Percentiles rank a stretch among this genome's conserved stretches.
These are phyloP conservation scores for Rhinoraja longicauda DNA, from an alignment of 2,797 vertebrate genomes.

Conservation along the genomic window DNA sequence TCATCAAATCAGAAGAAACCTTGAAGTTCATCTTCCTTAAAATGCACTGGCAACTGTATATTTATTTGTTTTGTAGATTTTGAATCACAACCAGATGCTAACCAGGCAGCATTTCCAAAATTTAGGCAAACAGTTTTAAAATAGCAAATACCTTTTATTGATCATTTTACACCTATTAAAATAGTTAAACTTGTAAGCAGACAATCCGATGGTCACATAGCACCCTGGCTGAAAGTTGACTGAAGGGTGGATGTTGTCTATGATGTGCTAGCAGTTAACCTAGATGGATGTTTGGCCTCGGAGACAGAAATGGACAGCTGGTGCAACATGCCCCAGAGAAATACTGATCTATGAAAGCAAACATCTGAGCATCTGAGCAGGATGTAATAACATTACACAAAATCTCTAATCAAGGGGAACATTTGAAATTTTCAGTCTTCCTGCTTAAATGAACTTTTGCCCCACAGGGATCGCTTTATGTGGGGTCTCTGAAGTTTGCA, in stretches of 20 bases:
- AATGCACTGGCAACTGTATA: background rate
- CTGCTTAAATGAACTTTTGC: background rate
- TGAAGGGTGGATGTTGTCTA: background rate
- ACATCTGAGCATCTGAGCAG: background rate
- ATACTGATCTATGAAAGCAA: background rate
- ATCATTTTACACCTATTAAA: background rate
- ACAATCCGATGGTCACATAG: background rate
- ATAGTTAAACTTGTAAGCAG: background rate
- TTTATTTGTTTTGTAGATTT: background rate
- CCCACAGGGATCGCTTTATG: background rate
- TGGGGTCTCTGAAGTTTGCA: background rate
- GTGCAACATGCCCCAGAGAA: slow-evolving; percentile 7
- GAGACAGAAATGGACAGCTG: slow-evolving; percentile 27
- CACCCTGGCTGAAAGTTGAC: background rate
- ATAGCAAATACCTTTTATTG: background rate
- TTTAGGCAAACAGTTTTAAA: background rate
- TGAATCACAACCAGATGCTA: background rate
- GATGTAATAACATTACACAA: background rate
- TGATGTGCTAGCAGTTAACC: slow-evolving; percentile 5
- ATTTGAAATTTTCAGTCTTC: slow-evolving; percentile 6
- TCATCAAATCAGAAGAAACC: background rate
- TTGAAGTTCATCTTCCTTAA: background rate
- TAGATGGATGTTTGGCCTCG: background rate
- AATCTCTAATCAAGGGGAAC: background rate
- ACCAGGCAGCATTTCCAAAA: background rate